A percentile compares a stretch with the other conserved stretches of the same genome.
phyloP scores from a whole-genome alignment of 2,797 vertebrate species.

The Sebastes cheni region DNA sequence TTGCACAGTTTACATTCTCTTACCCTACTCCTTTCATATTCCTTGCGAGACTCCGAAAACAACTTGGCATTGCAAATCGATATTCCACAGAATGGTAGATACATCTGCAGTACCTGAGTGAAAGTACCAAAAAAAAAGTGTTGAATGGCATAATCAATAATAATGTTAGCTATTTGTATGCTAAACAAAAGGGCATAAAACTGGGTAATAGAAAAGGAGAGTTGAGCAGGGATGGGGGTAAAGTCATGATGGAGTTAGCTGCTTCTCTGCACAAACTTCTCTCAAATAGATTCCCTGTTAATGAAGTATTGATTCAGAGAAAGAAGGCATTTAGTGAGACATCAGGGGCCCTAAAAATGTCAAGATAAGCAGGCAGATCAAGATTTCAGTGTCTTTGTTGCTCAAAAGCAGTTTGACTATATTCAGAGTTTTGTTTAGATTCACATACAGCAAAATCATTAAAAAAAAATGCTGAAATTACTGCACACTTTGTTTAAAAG shows the following conservation, averaged over 20 bases:
- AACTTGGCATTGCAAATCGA: constrained; percentile 84
- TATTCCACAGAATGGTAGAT: constrained; percentile 84
- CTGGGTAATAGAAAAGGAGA: neutral
- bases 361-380: neutral
- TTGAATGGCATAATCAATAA: neutral
- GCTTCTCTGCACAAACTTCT: constrained; percentile 21
- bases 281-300: constrained; percentile 32
- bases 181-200: neutral
- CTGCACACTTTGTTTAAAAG: neutral
- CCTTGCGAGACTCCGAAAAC: constrained; percentile 84
- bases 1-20: constrained; percentile 47
- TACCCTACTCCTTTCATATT: constrained; percentile 84
- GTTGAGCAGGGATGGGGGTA: neutral
- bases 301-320: constrained; percentile 66
- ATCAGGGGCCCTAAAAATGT: constrained; percentile 15
- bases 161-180: constrained; percentile 4
- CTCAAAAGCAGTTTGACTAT: constrained; percentile 4
- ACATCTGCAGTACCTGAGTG: constrained; percentile 83
- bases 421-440: neutral
- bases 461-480: neutral
- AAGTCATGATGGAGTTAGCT: constrained; percentile 7
- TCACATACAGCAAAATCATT: neutral
- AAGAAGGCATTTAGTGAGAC: constrained; percentile 19
- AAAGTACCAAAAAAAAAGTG: neutral
- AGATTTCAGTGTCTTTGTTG: neutral